These are phyloP conservation scores for Trogon melanurus DNA, from an alignment of 2,113 vertebrate genomes.

Conservation along the genomic window DNA sequence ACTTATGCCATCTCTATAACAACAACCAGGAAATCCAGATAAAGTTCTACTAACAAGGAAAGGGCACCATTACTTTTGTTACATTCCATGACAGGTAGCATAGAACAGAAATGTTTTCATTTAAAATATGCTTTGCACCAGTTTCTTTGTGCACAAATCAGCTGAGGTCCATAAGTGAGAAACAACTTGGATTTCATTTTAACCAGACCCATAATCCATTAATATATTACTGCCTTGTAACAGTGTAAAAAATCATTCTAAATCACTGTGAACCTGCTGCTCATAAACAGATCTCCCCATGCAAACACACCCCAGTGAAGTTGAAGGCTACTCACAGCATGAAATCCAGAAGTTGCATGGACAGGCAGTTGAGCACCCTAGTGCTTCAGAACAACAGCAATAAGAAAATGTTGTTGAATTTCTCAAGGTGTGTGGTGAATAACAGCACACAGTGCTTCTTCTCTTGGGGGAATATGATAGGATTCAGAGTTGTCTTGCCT, in stretches of 20 bases:
- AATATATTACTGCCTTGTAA: background rate
- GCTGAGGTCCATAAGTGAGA: background rate
- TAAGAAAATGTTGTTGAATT: background rate
- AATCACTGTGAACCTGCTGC: background rate
- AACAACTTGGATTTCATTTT: background rate
- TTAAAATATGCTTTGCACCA: background rate
- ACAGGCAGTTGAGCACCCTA: background rate
- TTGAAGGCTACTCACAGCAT: background rate
- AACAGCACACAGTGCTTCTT: background rate
- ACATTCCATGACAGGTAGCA: background rate
- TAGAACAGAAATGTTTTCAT: background rate
- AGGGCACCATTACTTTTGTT: background rate
- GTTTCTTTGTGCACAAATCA: background rate
- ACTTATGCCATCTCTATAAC: conserved; percentile 16
- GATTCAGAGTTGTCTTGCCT: conserved; percentile 17
- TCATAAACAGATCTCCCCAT: background rate
- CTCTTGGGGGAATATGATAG: conserved; percentile 1
- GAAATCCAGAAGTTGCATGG: background rate
- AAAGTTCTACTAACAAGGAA: conserved; percentile 22
- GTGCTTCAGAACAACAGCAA: conserved; percentile 17
- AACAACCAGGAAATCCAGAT: conserved; percentile 52
- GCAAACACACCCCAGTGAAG: background rate
- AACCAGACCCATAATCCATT: background rate
- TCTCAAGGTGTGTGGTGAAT: background rate
- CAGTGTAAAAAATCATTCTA: background rate